Evolutionary conservation across 2,797 vertebrate species (phyloP), one percentile per base, ranked within the genome.

Genomic region (Sorex maritimensis): DNA sequence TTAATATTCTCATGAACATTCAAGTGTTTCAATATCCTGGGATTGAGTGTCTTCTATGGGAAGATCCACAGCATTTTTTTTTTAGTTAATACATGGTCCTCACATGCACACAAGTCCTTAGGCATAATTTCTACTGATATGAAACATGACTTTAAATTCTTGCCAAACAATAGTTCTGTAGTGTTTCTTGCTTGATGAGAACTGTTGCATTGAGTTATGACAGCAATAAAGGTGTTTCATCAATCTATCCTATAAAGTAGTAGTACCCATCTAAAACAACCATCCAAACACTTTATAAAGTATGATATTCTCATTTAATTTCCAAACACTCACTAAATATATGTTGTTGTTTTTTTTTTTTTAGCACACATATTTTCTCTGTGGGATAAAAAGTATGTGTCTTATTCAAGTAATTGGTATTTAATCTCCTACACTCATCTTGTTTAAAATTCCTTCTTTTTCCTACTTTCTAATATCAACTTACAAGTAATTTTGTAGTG

Each of bases 161-260:
- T 92, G 82, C 71, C 92, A 95, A 75, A 93, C 86, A 86, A 92
- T 94, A 93, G 90, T 91, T 92, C 77, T 52, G 52, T 67, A 65
- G 82, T 81, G 73, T 24, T 93, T 58, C 86, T 82, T 91, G 69
- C 92, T 92, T 2, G 41, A 83, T 84, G 88, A 95, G 83, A 94
- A 94, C 97, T 95, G 81, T 94, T 92, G 81, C 72, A 71, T 30
- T 96, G 97, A 97, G 81, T 96, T 97, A 90, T 97, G 93, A 92
- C 95, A 93, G 85, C 94, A 89, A 88, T 81, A 88, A 95, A 97
- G 94, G 90, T 92, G 95, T 92, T 97, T 97, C 97, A 97, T 97
- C 96, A 96, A 94, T 95, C 73, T 88, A 90, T 92, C 92, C 93
- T 91, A 86, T 81, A 91, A 88, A 90, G 69, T 52, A 63, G 90